Conservation (phyloP, 1,140 invertebrate genomes). For the Maconellicoccus hirsutus region DNA sequence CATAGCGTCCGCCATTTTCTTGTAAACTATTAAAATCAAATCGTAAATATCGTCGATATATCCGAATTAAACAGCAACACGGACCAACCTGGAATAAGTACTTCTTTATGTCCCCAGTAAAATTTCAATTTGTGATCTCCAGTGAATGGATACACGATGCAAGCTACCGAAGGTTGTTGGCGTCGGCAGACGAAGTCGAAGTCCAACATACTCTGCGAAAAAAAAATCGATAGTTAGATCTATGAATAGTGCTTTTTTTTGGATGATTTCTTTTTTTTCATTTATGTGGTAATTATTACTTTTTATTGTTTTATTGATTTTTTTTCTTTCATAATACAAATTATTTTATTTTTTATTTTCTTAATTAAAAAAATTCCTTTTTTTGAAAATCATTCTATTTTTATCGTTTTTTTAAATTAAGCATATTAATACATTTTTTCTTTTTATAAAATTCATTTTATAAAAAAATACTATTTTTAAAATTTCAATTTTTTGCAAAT, state of each 20-base stretch:
- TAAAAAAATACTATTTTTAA: too few relatives aligned
- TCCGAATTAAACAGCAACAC: background rate
- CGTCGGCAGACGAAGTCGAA: slow-evolving; percentile 97
- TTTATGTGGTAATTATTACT: too few relatives aligned
- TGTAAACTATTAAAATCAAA: slow-evolving; percentile 63
- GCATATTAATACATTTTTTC: too few relatives aligned
- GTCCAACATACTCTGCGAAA: slow-evolving; percentile 72
- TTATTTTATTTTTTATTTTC: too few relatives aligned
- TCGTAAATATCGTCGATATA: background rate
- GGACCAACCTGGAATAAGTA: slow-evolving; percentile 61
- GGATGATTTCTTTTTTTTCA: background rate
- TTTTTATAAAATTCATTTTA: too few relatives aligned
- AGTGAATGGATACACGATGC: slow-evolving; percentile 96
- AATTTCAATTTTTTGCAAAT: too few relatives aligned
- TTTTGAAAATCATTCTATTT: too few relatives aligned
- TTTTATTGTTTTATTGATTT: too few relatives aligned
- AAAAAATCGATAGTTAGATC: background rate
- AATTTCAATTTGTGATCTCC: slow-evolving; percentile 99
- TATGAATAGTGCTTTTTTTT: background rate
- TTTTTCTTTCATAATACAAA: too few relatives aligned
- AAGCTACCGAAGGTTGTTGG: slow-evolving; percentile 75
- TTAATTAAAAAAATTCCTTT: too few relatives aligned
- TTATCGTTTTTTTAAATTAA: too few relatives aligned
- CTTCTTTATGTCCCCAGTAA: slow-evolving; percentile 99
- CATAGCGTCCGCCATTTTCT: slow-evolving; percentile 95